Percentiles rank a stretch among this genome's conserved stretches.
Conservation (phyloP, 2,113 vertebrate genomes). For the Fregetta grallaria region DNA sequence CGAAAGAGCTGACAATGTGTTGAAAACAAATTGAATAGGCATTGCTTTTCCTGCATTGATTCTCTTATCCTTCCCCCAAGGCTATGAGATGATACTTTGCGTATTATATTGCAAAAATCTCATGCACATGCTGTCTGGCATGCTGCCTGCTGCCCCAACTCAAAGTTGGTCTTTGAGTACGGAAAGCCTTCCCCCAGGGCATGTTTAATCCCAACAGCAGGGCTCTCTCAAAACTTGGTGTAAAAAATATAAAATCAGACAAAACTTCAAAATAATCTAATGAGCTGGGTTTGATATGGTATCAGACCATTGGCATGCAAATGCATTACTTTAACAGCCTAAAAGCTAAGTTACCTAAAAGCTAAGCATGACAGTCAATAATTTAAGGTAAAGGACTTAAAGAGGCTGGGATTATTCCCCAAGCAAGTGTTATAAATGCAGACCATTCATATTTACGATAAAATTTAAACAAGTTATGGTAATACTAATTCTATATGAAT, state of each 20-base stretch:
- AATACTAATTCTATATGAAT: not conserved
- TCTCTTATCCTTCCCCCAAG: not conserved
- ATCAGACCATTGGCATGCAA: not conserved
- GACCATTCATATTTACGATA: not conserved
- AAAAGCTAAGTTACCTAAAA: not conserved
- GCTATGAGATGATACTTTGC: not conserved
- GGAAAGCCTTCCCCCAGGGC: not conserved
- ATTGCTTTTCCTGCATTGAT: not conserved
- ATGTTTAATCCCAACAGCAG: not conserved
- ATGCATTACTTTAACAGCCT: not conserved
- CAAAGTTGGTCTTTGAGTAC: not conserved
- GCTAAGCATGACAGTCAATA: not conserved
- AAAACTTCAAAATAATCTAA: not conserved
- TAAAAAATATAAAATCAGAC: not conserved
- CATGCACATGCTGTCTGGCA: not conserved
- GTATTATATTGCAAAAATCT: not conserved
- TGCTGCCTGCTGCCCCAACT: not conserved
- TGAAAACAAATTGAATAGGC: slow-evolving; percentile 14
- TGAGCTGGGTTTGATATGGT: not conserved
- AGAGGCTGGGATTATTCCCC: not conserved
- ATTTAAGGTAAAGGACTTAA: slow-evolving; percentile 29
- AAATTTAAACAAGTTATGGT: not conserved
- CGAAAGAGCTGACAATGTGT: not conserved
- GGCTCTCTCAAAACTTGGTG: not conserved
- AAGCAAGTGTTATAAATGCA: not conserved